These are phyloP conservation scores for Ditula angustiorana DNA, from an alignment of 2,888 invertebrate species.

Conservation along the genomic window DNA sequence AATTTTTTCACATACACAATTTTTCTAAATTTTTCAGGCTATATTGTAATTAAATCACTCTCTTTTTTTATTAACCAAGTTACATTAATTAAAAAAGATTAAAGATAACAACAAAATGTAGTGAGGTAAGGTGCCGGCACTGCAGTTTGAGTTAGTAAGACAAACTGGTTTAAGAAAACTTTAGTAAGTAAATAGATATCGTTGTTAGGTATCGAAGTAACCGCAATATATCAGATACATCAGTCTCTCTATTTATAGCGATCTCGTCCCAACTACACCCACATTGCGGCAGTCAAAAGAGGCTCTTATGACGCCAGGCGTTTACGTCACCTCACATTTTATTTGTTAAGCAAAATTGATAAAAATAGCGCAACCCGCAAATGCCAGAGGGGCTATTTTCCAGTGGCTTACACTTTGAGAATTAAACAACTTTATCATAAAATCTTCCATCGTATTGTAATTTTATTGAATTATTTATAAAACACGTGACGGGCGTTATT, in stretches of 20 bases:
- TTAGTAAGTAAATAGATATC: no score
- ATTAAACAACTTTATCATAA: not conserved
- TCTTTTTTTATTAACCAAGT: no score
- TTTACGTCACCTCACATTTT: not conserved
- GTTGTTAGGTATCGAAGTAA: no score
- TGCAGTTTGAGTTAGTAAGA: no score
- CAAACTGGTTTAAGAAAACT: no score
- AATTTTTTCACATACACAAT: no score
- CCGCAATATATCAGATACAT: not conserved
- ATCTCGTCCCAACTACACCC: not conserved
- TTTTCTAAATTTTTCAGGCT: no score
- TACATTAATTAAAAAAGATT: no score
- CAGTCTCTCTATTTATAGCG: not conserved
- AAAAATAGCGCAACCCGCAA: not conserved
- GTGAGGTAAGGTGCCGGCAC: no score
- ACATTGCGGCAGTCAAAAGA: not conserved
- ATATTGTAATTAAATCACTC: no score
- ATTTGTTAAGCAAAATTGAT: not conserved
- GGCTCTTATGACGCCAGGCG: not conserved
- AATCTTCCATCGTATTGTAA: not conserved
- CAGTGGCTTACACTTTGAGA: not conserved
- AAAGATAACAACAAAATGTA: no score
- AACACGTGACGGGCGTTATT: not conserved
- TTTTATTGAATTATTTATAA: constrained; percentile 1
- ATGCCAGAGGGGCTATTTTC: no score